These are phyloP conservation scores for Presbytis comata DNA, from an alignment of 2,797 vertebrate species.

Conservation along the genomic window DNA sequence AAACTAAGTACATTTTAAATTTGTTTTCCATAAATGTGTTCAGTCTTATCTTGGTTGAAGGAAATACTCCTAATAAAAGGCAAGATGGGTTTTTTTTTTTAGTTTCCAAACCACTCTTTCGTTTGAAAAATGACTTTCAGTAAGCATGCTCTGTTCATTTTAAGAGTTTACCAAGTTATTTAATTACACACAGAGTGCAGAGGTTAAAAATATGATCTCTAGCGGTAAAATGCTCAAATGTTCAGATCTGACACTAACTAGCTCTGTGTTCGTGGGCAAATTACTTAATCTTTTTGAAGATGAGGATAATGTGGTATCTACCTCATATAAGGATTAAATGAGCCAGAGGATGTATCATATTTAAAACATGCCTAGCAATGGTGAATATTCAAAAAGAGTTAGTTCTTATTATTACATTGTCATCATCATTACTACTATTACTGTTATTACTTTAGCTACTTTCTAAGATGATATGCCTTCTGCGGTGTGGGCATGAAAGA, in stretches of 20 bases:
- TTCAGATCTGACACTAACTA: constrained; percentile 52
- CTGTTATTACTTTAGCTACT: background rate
- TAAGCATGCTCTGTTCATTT: constrained; percentile 33
- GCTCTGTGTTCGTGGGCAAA: constrained; percentile 40
- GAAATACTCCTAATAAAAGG: constrained; percentile 43
- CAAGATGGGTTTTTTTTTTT: background rate
- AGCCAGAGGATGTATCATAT: constrained; percentile 43
- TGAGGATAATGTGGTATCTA: constrained; percentile 59
- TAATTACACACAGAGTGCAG: constrained; percentile 16
- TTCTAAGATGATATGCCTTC: background rate
- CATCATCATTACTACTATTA: background rate
- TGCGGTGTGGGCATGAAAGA: background rate
- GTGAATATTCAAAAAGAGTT: background rate
- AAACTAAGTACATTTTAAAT: constrained; percentile 48
- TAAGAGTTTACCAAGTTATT: constrained; percentile 54
- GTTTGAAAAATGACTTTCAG: constrained; percentile 55
- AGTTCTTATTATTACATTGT: background rate
- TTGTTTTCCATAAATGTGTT: constrained; percentile 45
- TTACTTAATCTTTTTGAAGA: constrained; percentile 75
- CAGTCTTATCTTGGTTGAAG: constrained; percentile 49
- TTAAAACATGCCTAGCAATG: constrained; percentile 6
- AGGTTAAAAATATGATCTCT: constrained; percentile 48
- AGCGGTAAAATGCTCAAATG: constrained; percentile 26
- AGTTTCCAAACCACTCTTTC: background rate
- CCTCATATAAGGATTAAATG: constrained; percentile 52